Evolutionary conservation across 2,797 vertebrate genomes (phyloP), one percentile per base, ranked within the genome.

Genomic region (Apodemus agrarius): DNA sequence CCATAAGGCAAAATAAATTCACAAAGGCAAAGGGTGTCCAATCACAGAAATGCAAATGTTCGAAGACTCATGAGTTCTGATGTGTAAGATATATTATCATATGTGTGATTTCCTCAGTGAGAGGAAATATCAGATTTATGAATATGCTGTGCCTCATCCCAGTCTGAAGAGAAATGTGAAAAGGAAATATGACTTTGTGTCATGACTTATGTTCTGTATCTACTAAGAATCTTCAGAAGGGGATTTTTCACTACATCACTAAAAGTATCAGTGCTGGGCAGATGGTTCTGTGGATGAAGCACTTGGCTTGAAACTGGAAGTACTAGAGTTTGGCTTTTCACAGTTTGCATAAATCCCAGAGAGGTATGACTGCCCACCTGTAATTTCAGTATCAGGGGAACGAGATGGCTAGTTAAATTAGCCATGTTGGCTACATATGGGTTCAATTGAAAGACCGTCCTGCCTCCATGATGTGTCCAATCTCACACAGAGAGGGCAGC

Each of bases 51-150:
- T 96, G n/a, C 61, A 91, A 96, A 93, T 97, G 83, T 82, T 95
- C 19, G 91, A 95, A 96, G 84, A 96, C 78, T 82, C 76, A 63
- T 95, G 92, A 93, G 86, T 93, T 89, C 84, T 95, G 82, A 89
- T n/a, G n/a, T 61, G 59, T 57, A 88, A 97, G 75, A 94, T 96
- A 67, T 92, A 59, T 91, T 75, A 92, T 90, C 10, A 0, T 22
- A 43, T 79, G 67, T 97, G 43, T 90, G 91, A 96, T 96, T 94
- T 97, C 91, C 89, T 97, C 84, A 79, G 65, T 94, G 76, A 93
- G 54, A 97, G n/a, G 63, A 97, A 95, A 93, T 93, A 97, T 75
- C 57, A 95, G 76, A 91, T 88, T 96, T 96, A 96, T 97, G 76
- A 91, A 91, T 87, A 94, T 52, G 84, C 52, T 91, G 6, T 24